These are phyloP conservation scores for Catonia carolina DNA, from an alignment of 2,888 invertebrate species.

Conservation along the genomic window DNA sequence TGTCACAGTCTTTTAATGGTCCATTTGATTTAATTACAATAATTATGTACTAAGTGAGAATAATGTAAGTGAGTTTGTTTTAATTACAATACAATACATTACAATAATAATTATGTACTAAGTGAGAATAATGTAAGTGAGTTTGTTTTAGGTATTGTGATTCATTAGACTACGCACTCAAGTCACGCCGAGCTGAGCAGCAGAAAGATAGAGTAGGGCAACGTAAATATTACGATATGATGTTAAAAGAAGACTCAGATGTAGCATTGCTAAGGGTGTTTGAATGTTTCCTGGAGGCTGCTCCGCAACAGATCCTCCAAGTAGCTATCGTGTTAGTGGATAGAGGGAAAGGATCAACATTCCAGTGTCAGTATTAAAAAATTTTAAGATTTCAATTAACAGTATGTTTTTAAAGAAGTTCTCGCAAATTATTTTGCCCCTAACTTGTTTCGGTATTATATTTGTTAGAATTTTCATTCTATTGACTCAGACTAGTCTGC, in stretches of 20 bases:
- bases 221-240: slow-evolving; percentile 60
- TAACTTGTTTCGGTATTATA: too few species aligned
- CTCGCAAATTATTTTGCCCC: too few species aligned
- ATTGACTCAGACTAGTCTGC: too few species aligned
- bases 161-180: slow-evolving; percentile 53
- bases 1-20: too few species aligned
- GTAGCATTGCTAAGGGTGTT: slow-evolving; percentile 68
- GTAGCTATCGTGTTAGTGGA: slow-evolving; percentile 59
- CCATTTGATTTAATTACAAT: too few species aligned
- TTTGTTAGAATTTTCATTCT: too few species aligned
- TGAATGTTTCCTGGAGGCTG: slow-evolving; percentile 75
- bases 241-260: slow-evolving; percentile 74
- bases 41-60: too few species aligned
- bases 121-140: too few species aligned
- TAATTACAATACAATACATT: too few species aligned
- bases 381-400: too few species aligned
- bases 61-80: too few species aligned
- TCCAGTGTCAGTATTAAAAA: slow-evolving; percentile 22
- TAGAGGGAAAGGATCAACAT: slow-evolving; percentile 44
- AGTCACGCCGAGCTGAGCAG: slow-evolving; percentile 56
- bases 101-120: too few species aligned
- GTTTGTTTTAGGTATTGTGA: slow-evolving; percentile 37
- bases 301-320: slow-evolving; percentile 72
- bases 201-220: slow-evolving; percentile 53
- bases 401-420: slow-evolving; percentile 8